These are phyloP conservation scores for Scleropages formosus DNA, from an alignment of 2,797 vertebrate genomes.

Conservation along the genomic window DNA sequence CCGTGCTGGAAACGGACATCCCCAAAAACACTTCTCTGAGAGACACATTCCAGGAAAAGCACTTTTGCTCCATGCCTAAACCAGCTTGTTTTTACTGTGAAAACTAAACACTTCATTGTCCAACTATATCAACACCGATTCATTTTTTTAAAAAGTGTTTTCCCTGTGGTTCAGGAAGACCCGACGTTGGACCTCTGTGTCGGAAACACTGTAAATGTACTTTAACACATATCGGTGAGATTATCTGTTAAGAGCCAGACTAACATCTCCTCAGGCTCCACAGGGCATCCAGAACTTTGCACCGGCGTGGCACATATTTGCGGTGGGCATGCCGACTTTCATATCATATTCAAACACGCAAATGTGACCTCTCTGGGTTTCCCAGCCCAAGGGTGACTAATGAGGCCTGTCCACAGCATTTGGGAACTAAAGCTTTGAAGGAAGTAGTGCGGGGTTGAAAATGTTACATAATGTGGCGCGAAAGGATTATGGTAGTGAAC, in stretches of 20 bases:
- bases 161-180: constrained; percentile 22
- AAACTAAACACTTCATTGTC: constrained; percentile 23
- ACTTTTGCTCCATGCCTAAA: constrained; percentile 22
- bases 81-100: constrained; percentile 19
- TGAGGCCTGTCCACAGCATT: not conserved
- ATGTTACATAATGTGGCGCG: not conserved
- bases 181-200: constrained; percentile 7
- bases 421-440: not conserved
- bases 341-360: not conserved
- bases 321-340: constrained; percentile 27
- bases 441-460: not conserved
- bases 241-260: constrained; percentile 26
- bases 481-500: not conserved
- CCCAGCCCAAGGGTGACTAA: not conserved
- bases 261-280: constrained; percentile 41
- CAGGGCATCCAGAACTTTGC: constrained; percentile 38
- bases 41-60: not conserved
- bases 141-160: constrained; percentile 31
- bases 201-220: constrained; percentile 38
- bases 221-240: constrained; percentile 31
- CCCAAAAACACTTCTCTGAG: not conserved
- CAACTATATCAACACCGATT: constrained; percentile 2
- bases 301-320: constrained; percentile 48
- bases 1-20: not conserved
- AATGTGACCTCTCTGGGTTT: not conserved